phyloP scores from a whole-genome alignment of 23 tunicate genomes.

The Styela clava region DNA sequence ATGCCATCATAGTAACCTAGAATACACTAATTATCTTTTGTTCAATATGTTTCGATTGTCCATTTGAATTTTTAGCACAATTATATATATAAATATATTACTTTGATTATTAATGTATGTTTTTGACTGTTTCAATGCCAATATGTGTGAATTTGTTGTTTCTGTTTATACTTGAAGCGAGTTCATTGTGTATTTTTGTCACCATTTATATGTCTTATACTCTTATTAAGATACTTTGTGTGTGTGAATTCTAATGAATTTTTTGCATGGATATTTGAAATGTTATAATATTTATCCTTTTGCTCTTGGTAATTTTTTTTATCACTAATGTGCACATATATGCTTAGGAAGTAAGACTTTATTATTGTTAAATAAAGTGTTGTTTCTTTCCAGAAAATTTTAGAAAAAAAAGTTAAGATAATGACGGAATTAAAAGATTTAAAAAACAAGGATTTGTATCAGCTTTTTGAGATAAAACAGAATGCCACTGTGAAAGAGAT shows the following conservation, averaged over 20 bases:
- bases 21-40: too few species aligned
- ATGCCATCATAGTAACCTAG: too few species aligned
- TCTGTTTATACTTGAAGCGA: too few species aligned
- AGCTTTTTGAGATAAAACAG: conserved; percentile 36
- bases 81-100: too few species aligned
- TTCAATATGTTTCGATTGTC: too few species aligned
- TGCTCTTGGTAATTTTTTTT: background rate
- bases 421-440: conserved; percentile 23
- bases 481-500: conserved; percentile 58
- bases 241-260: background rate
- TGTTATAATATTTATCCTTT: background rate
- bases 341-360: background rate
- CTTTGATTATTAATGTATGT: too few species aligned
- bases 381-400: background rate
- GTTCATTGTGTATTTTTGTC: too few species aligned
- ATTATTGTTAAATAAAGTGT: background rate
- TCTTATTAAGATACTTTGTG: too few species aligned
- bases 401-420: background rate
- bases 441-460: conserved; percentile 61
- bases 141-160: too few species aligned
- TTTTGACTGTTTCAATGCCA: too few species aligned
- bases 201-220: too few species aligned
- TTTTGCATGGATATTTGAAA: background rate
- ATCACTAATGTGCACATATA: background rate
- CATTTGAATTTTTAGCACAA: too few species aligned